Evolutionary conservation across 2,797 vertebrate genomes (phyloP), one percentile per base, ranked within the genome.

Genomic region (Furcifer pardalis): DNA sequence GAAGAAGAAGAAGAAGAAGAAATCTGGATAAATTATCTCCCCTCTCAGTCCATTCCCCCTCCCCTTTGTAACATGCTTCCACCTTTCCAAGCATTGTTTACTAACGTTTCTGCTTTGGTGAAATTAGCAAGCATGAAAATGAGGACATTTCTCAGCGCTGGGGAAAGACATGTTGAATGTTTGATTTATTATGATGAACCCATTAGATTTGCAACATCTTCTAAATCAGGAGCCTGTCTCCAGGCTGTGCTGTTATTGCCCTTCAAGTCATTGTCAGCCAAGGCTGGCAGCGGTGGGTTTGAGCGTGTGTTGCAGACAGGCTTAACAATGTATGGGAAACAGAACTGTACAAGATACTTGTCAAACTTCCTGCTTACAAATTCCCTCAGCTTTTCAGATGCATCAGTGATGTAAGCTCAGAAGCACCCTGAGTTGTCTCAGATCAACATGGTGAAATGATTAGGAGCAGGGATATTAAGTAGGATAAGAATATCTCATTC

Each of bases 221-320:
- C 78, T 65, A 60, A 52, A 63, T 72, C 52, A 32, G 59, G 32
- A 69, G 32, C 32, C 72, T 66, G 79, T 62, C 84, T 77, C 5
- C 1, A 35, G 84, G 79, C 79, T 69, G 52, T 4, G 42, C 56
- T 23, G 5, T 71, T 76, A 75, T 86, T 82, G 83, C 82, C 90
- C 86, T 81, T 76, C 87, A 86, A 91, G 88, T 89, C 85, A 75
- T 82, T 78, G 87, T 90, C 84, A 84, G 65, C 79, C n/a, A 46
- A 81, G 44, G 52, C 52, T 72, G 30, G 37, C 63, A 1, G 7
- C 65, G 3, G 42, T 32, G 79, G 27, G 19, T 25, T 52, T 62
- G 25, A 2, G 63, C 40, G 3, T 9, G 7, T 6, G 15, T 25
- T 9, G 52, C 60, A 77, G 32, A 68, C 52, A 5, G 6, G 72